These are phyloP conservation scores for Pelvicachromis taeniatus DNA, from an alignment of 2,113 vertebrate genomes.

Conservation along the genomic window DNA sequence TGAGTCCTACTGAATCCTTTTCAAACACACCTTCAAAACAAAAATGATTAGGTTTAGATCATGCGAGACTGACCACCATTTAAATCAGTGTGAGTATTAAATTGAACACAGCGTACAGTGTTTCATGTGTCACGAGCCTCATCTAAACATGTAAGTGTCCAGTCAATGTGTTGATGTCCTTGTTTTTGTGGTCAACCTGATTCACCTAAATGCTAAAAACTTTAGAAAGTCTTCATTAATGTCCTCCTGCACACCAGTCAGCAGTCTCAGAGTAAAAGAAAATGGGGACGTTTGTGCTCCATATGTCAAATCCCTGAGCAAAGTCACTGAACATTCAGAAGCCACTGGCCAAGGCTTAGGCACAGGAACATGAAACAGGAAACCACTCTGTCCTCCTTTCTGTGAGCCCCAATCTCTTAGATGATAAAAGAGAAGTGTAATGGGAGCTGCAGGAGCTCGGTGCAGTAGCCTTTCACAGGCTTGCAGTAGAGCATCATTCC, in stretches of 20 bases:
- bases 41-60: not conserved
- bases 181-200: constrained; percentile 13
- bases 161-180: not conserved
- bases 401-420: constrained; percentile 45
- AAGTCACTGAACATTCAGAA: constrained; percentile 63
- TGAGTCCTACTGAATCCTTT: not conserved
- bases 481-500: constrained; percentile 41
- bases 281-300: constrained; percentile 70
- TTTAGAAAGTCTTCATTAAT: constrained; percentile 34
- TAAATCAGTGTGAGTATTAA: constrained; percentile 15
- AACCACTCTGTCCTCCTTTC: constrained; percentile 69
- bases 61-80: not conserved
- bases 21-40: not conserved
- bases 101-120: not conserved
- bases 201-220: constrained; percentile 44
- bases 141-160: not conserved
- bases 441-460: constrained; percentile 14
- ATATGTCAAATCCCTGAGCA: constrained; percentile 75
- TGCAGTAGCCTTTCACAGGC: not conserved
- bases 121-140: not conserved
- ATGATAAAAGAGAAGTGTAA: constrained; percentile 9
- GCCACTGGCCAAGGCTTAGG: constrained; percentile 44
- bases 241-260: constrained; percentile 52
- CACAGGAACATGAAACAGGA: constrained; percentile 59
- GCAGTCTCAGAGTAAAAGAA: constrained; percentile 56